Base-by-base conservation (phyloP, 2,113 vertebrate species). In the Vicugna pacos region DNA sequence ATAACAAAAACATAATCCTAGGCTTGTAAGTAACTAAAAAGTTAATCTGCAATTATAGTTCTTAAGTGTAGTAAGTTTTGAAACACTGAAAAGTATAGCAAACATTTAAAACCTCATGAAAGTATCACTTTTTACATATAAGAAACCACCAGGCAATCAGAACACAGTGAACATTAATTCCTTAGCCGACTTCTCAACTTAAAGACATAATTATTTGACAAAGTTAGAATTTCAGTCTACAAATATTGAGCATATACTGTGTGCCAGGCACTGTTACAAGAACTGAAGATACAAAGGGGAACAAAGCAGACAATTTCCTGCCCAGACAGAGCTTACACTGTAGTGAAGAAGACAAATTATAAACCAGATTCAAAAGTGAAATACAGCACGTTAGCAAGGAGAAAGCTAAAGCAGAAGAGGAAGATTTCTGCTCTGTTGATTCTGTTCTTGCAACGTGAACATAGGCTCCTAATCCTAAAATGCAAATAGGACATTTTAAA, bases 91-190 rank as follows among this genome's bases (percentile, higher is more conserved):
- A 83, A 75, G 14, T 94, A 75, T n/a, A 50, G 52, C 17, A 24
- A 94, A 58, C 15, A 82, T 90, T 82, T 76, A 22, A 87, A 94
- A 96, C 38, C 11, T 48, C 56, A 75, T 30, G 32, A 52, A 76
- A 52, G 26, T 38, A 81, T 30, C 46, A 38, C 1, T 91, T 73
- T 92, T 56, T 48, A 90, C 4, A 86, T 42, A 35, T 20, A 64
- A 95, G 30, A 42, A 86, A 73, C 7, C 5, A 8, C 28, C 91
- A 89, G 30, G 67, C 58, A 54, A 80, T 79, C 26, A 89, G 46
- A 93, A 91, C 8, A 76, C 3, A 64, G 38, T 9, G 6, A 73
- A 83, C 17, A 91, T 69, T 67, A 77, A 77, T 24, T 91, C 10
- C 69, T 64, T 10, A n/a, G 26, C 5, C 80, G 58, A 69, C 35